Evolutionary conservation across 2,888 invertebrate genomes (phyloP).

Genomic region (Ophonus ardosiacus): DNA sequence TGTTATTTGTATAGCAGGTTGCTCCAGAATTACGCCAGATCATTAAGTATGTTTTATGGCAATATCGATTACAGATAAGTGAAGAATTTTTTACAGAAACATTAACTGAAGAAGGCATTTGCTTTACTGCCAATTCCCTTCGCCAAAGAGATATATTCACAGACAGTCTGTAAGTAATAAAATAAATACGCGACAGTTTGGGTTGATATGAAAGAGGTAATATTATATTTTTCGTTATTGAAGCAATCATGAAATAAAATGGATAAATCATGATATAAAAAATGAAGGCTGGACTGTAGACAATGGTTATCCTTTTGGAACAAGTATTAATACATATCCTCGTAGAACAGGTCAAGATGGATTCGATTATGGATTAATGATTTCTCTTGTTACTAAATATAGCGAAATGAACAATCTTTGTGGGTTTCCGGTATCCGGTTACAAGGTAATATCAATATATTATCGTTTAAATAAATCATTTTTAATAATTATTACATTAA

Average conservation of each 20-base stretch:
- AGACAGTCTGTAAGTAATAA: constrained; percentile 75
- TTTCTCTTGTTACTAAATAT: neutral
- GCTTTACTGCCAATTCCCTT: constrained; percentile 84
- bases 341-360: constrained; percentile 43
- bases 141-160: constrained; percentile 79
- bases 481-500: neutral
- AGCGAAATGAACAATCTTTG: constrained; percentile 67
- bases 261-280: neutral
- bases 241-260: neutral
- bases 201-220: no score
- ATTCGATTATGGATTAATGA: neutral
- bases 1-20: neutral
- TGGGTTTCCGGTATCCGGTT: constrained; percentile 69
- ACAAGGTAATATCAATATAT: constrained; percentile 65
- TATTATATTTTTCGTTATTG: neutral
- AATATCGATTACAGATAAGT: constrained; percentile 66
- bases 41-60: constrained; percentile 67
- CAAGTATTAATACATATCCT: neutral
- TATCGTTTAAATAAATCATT: neutral
- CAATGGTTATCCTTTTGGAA: constrained; percentile 39
- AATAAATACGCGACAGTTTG: no score
- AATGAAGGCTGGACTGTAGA: constrained; percentile 51
- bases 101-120: constrained; percentile 84
- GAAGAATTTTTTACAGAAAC: constrained; percentile 78
- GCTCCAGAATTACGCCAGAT: constrained; percentile 15